Base-by-base conservation (phyloP, 2,888 invertebrate genomes). In the Melanchra persicariae region DNA sequence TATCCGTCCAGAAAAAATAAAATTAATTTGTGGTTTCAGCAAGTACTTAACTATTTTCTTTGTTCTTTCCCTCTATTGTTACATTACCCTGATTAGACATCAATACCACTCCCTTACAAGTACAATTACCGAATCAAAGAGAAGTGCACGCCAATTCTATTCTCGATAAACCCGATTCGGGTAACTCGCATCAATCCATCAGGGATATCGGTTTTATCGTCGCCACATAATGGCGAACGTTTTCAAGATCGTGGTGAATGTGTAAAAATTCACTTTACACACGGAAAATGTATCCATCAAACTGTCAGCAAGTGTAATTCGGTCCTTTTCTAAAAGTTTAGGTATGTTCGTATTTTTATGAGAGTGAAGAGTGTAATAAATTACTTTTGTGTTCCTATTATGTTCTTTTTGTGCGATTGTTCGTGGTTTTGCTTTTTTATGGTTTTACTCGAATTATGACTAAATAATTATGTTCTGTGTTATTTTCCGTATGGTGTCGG, bases 181-280 rank as follows among this genome's bases (percentile, higher is more conserved):
- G 71, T 59, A 40, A 66, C 45, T 67, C 22, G 34, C 63, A 68
- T 45, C 78, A 69, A 81, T 84, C 70, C 45, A 73, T 69, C 78
- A 69, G 59, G 65, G 60, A 68, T 70, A 78, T 77, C 49, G 66
- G 55, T 71, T 71, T 75, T 76, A 84, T 71, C 62, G 76, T 34
- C 9, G 9, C 55, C 70, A 72, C 75, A 62, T 76, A 78, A 81
- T 78, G 60, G 75, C 19, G 57, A 77, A 59, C 69, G 61, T 72
- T 76, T 66, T 30, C 79, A 74, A 82, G 67, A 82, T 82, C 76
- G 71, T 61, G 55, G 55, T 0, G 49, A 51, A 45, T 34, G 55
- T 70, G 79, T 84, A 75, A 78, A 76, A 84, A 76, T 79, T 83
- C 84, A 82, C 67, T 84, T 82, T 69, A 60, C 84, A 76, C 71